Base-by-base conservation (phyloP, 1,140 invertebrate genomes). In the Ditylenchus dipsaci region DNA sequence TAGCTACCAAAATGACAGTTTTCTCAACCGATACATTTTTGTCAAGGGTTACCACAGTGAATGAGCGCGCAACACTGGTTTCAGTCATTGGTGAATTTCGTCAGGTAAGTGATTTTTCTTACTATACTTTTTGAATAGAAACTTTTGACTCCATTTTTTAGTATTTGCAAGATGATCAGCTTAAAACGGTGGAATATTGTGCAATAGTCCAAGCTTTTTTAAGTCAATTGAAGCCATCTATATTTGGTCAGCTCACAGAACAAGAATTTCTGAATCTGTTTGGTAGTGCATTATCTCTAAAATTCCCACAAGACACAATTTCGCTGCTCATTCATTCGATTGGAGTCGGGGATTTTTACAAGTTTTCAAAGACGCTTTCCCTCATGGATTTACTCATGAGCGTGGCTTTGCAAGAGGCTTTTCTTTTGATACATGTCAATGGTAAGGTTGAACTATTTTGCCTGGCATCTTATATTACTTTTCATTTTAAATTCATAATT, bases 161-260 rank as follows among this genome's bases (percentile, higher is more conserved):
- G 49, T 8, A 7, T 53, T 17, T 53, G 15, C 3, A 53, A 53
- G 49, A 8, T 26, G 49, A 53, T 53, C 23, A 19, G 15, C 3
- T 53, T 7, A 53, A 19, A 5, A 7, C n/a, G 3, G 49, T 26
- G 23, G n/a, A 53, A 53, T 53, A 53, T 53, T 53, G 3, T 26
- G n/a, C 49, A 26, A 17, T 53, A 3, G n/a, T 53, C 3, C 49
- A 26, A 19, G n/a, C 49, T 8, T 26, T 53, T 19, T 17, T 53
- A 26, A 26, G 23, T 21, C n/a, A 26, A 26, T 7, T 53, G 15
- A 53, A 53, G 49, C n/a, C 49, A 15, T 53, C 49, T 21, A 53
- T 53, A 53, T 53, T 53, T 53, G 49, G 49, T 17, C 49, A 53
- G 49, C 23, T 53, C n/a, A 53, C 49, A 19, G 49, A 53, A 53